Base-by-base conservation (phyloP, 2,113 vertebrate species). In the Redunca redunca region DNA sequence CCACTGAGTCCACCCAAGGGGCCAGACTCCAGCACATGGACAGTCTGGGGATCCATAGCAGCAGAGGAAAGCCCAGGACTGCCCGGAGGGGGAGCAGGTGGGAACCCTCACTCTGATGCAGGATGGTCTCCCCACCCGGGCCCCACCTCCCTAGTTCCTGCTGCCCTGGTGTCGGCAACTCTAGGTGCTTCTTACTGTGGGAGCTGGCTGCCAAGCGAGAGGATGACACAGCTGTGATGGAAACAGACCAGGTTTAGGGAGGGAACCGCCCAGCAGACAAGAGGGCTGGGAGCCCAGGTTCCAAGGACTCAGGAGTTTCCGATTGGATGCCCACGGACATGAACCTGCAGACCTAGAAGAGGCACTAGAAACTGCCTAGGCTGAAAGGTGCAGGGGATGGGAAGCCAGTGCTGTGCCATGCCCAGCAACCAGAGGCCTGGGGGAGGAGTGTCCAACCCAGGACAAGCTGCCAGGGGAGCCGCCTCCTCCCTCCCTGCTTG, bases 241-340 rank as follows among this genome's bases (percentile, higher is more conserved):
- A 90, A 60, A 67, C 23, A 30, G 14, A 30, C 28, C 36, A 50
- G 48, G 43, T 28, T 52, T 53, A 57, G 53, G 23, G 50, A 74
- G 57, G 74, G 21, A 55, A 40, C 26, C 9, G 1, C 26, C 25
- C 16, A 11, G n/a, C 46, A 82, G 46, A 28, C 46, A 28, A 30
- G 33, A 30, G 6, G 3, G 3, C 11, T 19, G 55, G 62, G 19
- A 58, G n/a, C 26, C 15, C 21, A 13, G 52, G 30, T 85, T 28
- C 40, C 33, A 33, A 26, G 67, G 19, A 26, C 14, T 5, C 40
- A 14, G 15, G 57, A 9, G 26, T 50, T 36, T 23, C 50, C 2
- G 0, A 8, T 0, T 3, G 33, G 53, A 30, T 58, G 21, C 13
- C 78, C 52, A 16, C 21, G 0, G 57, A 53, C 58, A 4, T 2